Evolutionary conservation across 2,113 vertebrate genomes (phyloP).

Genomic region (Rutilus rutilus): DNA sequence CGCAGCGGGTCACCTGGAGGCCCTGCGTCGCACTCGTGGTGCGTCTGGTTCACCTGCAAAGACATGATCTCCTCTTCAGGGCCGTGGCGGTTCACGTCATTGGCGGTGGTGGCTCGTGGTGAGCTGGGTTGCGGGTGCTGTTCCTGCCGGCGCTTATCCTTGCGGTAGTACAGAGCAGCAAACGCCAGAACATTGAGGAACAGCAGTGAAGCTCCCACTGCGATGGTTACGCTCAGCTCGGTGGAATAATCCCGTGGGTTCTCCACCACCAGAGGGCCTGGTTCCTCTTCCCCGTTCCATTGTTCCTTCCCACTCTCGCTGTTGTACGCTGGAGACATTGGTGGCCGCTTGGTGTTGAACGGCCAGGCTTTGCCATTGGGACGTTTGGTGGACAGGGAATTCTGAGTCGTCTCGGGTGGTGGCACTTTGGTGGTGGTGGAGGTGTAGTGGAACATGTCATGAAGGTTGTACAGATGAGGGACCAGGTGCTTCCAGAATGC

Average conservation of each 20-base stretch:
- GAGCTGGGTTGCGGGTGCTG: slow-evolving; percentile 90
- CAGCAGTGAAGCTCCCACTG: slow-evolving; percentile 94
- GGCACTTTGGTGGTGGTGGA: slow-evolving; percentile 98
- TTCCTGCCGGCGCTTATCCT: slow-evolving; percentile 96
- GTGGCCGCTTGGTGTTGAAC: slow-evolving; percentile 91
- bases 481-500: slow-evolving; percentile 99
- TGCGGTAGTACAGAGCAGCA: slow-evolving; percentile 96
- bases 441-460: slow-evolving; percentile 99
- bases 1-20: slow-evolving; percentile 84
- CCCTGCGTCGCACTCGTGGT: slow-evolving; percentile 89
- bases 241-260: slow-evolving; percentile 97
- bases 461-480: slow-evolving; percentile 96
- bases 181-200: slow-evolving; percentile 98
- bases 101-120: slow-evolving; percentile 77
- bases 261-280: slow-evolving; percentile 87
- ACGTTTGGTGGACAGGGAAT: slow-evolving; percentile 90
- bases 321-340: slow-evolving; percentile 93
- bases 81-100: slow-evolving; percentile 85
- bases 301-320: slow-evolving; percentile 87
- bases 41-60: slow-evolving; percentile 93
- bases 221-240: slow-evolving; percentile 97
- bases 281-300: slow-evolving; percentile 86
- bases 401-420: slow-evolving; percentile 92
- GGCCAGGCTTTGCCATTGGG: slow-evolving; percentile 90
- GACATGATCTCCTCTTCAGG: slow-evolving; percentile 96